A percentile compares a stretch with the other conserved stretches of the same genome.
Conservation (phyloP, 2,113 vertebrate genomes). For the Caranx melampygus region DNA sequence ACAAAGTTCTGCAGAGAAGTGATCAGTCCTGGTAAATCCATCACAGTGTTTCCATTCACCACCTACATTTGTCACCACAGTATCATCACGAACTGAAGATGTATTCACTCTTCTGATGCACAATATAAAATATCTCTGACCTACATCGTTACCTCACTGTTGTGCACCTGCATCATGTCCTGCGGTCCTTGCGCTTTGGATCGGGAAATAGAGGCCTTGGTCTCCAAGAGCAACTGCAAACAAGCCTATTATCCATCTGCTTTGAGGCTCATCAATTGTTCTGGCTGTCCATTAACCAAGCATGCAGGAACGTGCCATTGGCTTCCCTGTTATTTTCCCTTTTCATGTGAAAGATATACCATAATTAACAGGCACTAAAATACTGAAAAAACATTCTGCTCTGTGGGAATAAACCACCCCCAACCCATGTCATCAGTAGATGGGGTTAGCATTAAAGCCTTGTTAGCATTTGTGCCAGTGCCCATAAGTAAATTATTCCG, state of each 20-base stretch:
- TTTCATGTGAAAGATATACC: slow-evolving; percentile 15
- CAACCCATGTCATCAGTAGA: slow-evolving; percentile 10
- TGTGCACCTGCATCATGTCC: too few relatives aligned
- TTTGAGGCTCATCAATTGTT: neutral
- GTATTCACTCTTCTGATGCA: too few relatives aligned
- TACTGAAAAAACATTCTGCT: neutral
- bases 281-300: neutral
- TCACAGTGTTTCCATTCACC: too few relatives aligned
- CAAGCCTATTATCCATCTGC: slow-evolving; percentile 1
- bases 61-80: too few relatives aligned
- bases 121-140: too few relatives aligned
- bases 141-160: too few relatives aligned
- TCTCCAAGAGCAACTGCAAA: slow-evolving; percentile 1
- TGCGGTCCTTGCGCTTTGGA: too few relatives aligned
- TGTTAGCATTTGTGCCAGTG: slow-evolving; percentile 25
- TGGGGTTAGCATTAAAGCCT: slow-evolving; percentile 19
- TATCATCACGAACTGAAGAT: too few relatives aligned
- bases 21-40: too few relatives aligned
- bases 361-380: slow-evolving; percentile 6
- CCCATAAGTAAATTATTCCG: slow-evolving; percentile 12
- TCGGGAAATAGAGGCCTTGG: neutral
- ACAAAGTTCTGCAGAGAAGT: too few relatives aligned
- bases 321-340: slow-evolving; percentile 15
- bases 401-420: slow-evolving; percentile 14
- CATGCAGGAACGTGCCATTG: slow-evolving; percentile 13